Evolutionary conservation across 2,888 invertebrate genomes (phyloP), one percentile per base, ranked within the genome.

Genomic region (Sarcophaga rosellei): DNA sequence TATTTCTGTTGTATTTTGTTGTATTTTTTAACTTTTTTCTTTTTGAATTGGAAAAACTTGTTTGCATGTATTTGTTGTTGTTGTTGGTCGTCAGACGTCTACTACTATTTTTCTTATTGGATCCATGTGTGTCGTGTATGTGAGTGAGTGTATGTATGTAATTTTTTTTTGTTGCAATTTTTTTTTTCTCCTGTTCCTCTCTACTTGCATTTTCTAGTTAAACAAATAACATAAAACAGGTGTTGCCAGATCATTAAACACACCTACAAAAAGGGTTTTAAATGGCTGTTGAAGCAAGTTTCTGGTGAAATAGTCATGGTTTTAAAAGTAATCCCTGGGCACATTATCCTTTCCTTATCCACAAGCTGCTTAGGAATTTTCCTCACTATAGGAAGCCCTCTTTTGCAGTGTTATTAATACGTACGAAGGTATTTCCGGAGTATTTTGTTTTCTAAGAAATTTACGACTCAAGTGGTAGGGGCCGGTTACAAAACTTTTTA

Each of bases 1-100:
- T 61, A 74, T 57, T 57, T 4, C n/a, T 57, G 15, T 57, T 57
- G n/a, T 21, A n/a, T 6, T 61, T 1, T 61, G 10, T 61, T 10
- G n/a, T n/a, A n/a, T 61, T n/a, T n/a, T n/a, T 61, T 61, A 61
- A 61, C 17, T 61, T 61, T 65, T 70, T 68, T 63, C 15, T 21
- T 44, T 72, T 70, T 75, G 35, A 68, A 78, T 72, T 72, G 79
- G 75, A 73, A 86, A 86, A 86, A 86, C 85, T 86, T 86, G 85
- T 86, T 86, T 86, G 85, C 85, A 76, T 76, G 47, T 66, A 25
- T 68, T 61, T 82, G 47, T 57, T 66, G 25, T 70, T 82, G 47
- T 57, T 66, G 25, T 70, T 76, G 47, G 47, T 84, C 75, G 69
- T 65, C 35, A 10, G 35, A 35, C 35, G 74, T 75, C 79, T 84